Base-by-base conservation (phyloP, 2,113 vertebrate species). In the Callorhinus ursinus region DNA sequence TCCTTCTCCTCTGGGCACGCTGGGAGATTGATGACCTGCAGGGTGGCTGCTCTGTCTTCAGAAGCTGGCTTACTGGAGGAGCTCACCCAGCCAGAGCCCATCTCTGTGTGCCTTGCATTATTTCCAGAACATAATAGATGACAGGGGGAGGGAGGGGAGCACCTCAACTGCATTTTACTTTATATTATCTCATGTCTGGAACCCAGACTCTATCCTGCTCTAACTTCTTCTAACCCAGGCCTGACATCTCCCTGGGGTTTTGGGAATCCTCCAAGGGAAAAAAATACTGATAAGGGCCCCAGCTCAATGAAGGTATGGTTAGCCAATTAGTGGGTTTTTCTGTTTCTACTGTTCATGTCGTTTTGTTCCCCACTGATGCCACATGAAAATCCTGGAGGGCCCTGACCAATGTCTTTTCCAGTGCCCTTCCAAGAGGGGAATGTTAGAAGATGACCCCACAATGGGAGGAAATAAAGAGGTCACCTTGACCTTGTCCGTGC, bases 61-160 rank as follows among this genome's bases (percentile, higher is more conserved):
- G 93, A 74, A 53, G 55, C 92, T 93, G 71, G 57, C 8, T 55
- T 80, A 7, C n/a, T 61, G 28, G 74, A 90, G 26, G 33, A 51
- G 65, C 42, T 97, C 7, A 2, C 46, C 36, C 69, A 59, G 76
- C 65, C 77, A 42, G 72, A 95, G 67, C 12, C 67, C 31, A 28
- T 86, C 86, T 97, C 26, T 3, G 10, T 10, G 5, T 72, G 67
- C 33, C 31, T 74, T 67, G 2, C 19, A 14, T 26, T 18, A 18
- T 80, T 95, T 69, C 95, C 69, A 57, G 36, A 84, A 96, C 74
- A 19, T 59, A 92, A 91, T 51, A 92, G 94, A 89, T 88, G 24
- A 16, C 46, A 18, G 8, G 31, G 39, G 28, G 1, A 63, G 10
- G 33, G 24, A 14, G 28, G n/a, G 2, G 5, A 22, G 39, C 8